phyloP scores from a whole-genome alignment of 2,797 vertebrate genomes.

The Intellagama lesueurii region DNA sequence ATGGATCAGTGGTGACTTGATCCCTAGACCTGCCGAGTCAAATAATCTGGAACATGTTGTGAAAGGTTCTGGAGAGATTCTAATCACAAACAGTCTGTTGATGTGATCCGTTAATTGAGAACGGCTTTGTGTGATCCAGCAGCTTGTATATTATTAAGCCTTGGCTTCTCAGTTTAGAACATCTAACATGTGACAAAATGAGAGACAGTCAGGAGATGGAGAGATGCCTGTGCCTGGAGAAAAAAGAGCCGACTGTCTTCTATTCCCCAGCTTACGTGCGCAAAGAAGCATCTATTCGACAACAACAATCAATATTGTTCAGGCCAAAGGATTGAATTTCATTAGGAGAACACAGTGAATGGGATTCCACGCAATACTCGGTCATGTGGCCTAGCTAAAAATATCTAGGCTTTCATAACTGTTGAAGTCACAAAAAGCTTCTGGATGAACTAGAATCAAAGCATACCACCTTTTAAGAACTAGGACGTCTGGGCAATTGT shows the following conservation, averaged over 20 bases:
- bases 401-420: neutral
- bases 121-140: neutral
- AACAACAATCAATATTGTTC: neutral
- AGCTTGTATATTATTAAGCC: neutral
- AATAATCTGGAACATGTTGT: no score
- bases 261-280: neutral
- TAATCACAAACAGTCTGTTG: no score
- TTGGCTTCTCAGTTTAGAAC: neutral
- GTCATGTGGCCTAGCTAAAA: neutral
- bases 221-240: neutral
- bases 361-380: neutral
- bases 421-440: neutral
- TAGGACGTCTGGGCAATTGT: neutral
- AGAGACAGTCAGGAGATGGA: neutral
- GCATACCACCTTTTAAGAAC: neutral
- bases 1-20: no score
- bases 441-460: neutral
- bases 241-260: neutral
- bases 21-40: no score
- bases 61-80: no score
- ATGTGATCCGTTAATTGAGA: neutral
- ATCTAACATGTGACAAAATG: neutral
- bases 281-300: no score
- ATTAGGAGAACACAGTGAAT: neutral
- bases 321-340: neutral